phyloP scores from a whole-genome alignment of 2,888 invertebrate species.

The Aplocera efformata region DNA sequence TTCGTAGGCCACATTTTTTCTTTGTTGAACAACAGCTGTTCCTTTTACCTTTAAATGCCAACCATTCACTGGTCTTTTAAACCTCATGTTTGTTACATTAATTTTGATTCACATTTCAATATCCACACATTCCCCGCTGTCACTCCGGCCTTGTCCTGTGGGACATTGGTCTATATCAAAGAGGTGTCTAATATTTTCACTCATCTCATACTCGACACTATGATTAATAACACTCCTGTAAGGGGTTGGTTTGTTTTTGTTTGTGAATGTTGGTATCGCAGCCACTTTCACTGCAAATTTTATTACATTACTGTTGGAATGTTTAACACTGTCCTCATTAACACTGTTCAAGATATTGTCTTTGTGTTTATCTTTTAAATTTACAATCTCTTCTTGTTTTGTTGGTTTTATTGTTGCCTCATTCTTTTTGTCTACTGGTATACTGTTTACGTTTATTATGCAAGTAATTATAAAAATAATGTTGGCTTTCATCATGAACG shows the following conservation, averaged over 20 bases:
- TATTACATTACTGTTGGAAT: too few species aligned
- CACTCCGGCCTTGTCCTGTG: slow-evolving; percentile 12
- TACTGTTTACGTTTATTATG: slow-evolving; percentile 2
- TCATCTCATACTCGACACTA: background rate
- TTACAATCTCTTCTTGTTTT: too few species aligned
- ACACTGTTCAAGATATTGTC: background rate
- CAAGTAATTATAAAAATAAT: slow-evolving; percentile 2
- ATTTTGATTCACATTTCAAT: slow-evolving; percentile 10
- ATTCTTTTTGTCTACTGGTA: background rate
- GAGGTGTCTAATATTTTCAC: background rate
- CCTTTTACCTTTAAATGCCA: too few species aligned
- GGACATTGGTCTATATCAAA: slow-evolving; percentile 6
- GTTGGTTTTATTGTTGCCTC: too few species aligned
- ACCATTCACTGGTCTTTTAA: too few species aligned
- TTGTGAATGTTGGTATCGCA: background rate
- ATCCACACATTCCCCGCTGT: slow-evolving; percentile 13
- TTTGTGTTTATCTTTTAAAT: background rate
- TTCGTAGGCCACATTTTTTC: too few species aligned
- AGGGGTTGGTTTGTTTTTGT: background rate
- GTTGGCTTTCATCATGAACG: slow-evolving; percentile 1
- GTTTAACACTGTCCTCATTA: too few species aligned
- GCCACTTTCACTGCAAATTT: background rate
- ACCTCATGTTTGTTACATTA: too few species aligned
- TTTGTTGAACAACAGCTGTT: too few species aligned
- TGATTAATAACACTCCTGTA: too few species aligned